Conservation (phyloP, 1,140 invertebrate genomes). For the Whitmania pigra region DNA sequence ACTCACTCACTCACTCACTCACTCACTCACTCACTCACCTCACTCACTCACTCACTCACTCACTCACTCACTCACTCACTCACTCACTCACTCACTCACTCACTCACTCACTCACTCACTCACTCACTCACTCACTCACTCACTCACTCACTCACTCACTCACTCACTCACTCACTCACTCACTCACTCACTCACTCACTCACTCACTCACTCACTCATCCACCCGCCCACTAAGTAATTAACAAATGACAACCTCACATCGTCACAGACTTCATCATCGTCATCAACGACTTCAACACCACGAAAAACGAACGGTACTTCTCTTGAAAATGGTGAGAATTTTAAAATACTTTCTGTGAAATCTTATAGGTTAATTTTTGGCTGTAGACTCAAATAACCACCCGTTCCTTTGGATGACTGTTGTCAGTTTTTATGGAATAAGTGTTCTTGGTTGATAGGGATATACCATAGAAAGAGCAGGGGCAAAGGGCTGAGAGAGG, state of each 20-base stretch:
- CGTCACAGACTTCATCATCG: conserved; percentile 11
- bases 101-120: conserved; percentile 20
- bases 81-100: conserved; percentile 22
- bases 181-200: conserved; percentile 21
- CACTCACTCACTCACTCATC: conserved; percentile 23
- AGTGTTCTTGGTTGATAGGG: too few relatives aligned
- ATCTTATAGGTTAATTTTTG: too few relatives aligned
- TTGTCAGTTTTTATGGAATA: too few relatives aligned
- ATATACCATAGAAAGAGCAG: too few relatives aligned
- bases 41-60: conserved; percentile 22
- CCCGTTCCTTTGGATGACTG: too few relatives aligned
- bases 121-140: conserved; percentile 23
- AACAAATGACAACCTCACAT: conserved; percentile 14
- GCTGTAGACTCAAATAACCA: too few relatives aligned
- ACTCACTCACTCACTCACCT: conserved; percentile 19
- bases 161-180: conserved; percentile 22
- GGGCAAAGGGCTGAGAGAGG: too few relatives aligned
- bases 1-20: conserved; percentile 19
- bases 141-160: conserved; percentile 22
- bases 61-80: conserved; percentile 22
- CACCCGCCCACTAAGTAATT: conserved; percentile 22
- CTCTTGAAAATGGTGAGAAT: not conserved
- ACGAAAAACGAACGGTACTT: not conserved
- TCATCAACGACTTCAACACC: not conserved
- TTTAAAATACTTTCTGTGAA: not conserved